A percentile compares a stretch with the other conserved stretches of the same genome.
Evolutionary conservation across 2,888 invertebrate species (phyloP).

Genomic region (Sphaerophoria taeniata): DNA sequence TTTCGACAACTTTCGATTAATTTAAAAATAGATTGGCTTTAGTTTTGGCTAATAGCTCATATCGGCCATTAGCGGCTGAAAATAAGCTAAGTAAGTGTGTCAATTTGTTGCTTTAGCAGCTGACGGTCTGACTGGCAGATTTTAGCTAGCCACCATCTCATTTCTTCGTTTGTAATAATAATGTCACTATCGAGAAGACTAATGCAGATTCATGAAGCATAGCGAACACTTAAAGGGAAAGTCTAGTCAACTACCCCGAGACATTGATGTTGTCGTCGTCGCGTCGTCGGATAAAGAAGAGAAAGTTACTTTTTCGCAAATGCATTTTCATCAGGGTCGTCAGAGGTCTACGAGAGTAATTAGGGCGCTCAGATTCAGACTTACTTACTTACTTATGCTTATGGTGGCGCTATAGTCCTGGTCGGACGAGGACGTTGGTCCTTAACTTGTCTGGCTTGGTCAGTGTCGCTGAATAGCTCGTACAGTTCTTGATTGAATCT

Average conservation of each 20-base stretch:
- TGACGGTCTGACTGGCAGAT: conserved; percentile 6
- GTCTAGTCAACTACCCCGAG: conserved; percentile 39
- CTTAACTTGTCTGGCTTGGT: no score
- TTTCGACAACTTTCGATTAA: conserved; percentile 24
- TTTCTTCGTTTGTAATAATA: conserved; percentile 31
- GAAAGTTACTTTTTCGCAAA: conserved; percentile 41
- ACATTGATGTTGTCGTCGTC: conserved; percentile 10
- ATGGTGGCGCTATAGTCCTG: no score
- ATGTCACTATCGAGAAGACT: conserved; percentile 12
- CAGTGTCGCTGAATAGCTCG: no score
- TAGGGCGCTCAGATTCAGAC: background rate
- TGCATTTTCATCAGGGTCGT: conserved; percentile 30
- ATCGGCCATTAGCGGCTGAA: background rate
- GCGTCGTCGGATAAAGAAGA: conserved; percentile 4
- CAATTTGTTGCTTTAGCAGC: conserved; percentile 36
- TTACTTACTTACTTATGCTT: no score
- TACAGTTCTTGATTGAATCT: no score
- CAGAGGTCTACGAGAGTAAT: background rate
- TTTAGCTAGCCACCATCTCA: background rate
- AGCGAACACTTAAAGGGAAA: conserved; percentile 56
- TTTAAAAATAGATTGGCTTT: conserved; percentile 31
- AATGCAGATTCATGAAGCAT: conserved; percentile 29
- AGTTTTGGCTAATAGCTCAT: background rate
- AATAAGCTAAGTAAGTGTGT: conserved; percentile 33
- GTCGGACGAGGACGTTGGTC: no score